Evolutionary conservation across 2,113 vertebrate species (phyloP), one percentile per base, ranked within the genome.

Genomic region (Aythya baeri): DNA sequence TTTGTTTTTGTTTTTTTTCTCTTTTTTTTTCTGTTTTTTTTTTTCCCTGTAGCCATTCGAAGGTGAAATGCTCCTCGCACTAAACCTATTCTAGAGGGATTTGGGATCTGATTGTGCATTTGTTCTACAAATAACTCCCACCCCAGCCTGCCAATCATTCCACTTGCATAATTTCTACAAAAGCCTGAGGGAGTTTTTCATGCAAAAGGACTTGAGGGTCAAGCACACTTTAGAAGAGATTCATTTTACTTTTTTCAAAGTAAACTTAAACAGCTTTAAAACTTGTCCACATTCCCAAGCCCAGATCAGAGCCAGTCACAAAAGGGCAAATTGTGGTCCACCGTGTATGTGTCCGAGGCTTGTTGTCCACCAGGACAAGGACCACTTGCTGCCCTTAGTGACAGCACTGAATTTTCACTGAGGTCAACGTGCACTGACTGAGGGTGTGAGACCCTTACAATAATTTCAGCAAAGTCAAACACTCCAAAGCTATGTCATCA

Each of bases 401-500:
- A 36, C 23, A 26, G 49, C 32, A 14, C 38, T 77, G 36, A 89
- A 88, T 84, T 88, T 76, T 16, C 43, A 26, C 32, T 11, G 4
- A 74, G 83, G 62, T 80, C 94, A 84, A 26, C 9, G 4, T 71
- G 38, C 38, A 1, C 10, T 9, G 54, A 73, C 59, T 4, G 27
- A 93, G 44, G 17, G 55, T 31, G 17, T 74, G 76, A 86, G 26
- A 54, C 43, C 87, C 54, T 85, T 67, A 38, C 96, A 97, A 95
- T 86, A 76, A 95, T 95, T 93, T 68, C 78, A 67, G 75, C 62
- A 27, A 83, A 96, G 78, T 94, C 94, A 93, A 95, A 96, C 65
- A 73, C 87, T 96, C 71, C 91, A 94, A 97, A 97, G 87, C 84
- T 94, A 90, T 78, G 46, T 97, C 95, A 96, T 91, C 72, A 59